Evolutionary conservation across 2,888 invertebrate genomes (phyloP).

Genomic region (Meghimatium bilineatum): DNA sequence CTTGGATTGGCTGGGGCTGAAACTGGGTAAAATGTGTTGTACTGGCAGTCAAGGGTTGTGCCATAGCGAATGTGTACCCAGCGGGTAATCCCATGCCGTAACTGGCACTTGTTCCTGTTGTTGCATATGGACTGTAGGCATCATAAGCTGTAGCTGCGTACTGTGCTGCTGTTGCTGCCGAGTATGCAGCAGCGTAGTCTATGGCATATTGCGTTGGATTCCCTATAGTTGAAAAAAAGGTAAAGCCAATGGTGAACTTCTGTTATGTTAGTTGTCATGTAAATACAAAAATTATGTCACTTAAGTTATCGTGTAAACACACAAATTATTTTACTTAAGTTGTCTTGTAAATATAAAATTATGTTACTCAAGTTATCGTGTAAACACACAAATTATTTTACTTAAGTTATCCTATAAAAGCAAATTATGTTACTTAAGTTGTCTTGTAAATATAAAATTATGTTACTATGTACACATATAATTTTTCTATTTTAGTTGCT

Average conservation of each 20-base stretch:
- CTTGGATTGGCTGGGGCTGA: constrained; percentile 71
- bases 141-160: constrained; percentile 58
- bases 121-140: constrained; percentile 67
- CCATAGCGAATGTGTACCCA: constrained; percentile 68
- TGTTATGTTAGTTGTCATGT: no score
- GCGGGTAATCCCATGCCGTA: constrained; percentile 54
- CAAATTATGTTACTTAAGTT: no score
- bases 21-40: constrained; percentile 63
- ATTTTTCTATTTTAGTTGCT: no score
- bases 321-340: no score
- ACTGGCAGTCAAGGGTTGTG: constrained; percentile 66
- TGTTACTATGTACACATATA: no score
- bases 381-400: no score
- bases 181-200: constrained; percentile 63
- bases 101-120: constrained; percentile 38
- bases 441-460: no score
- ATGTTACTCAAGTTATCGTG: no score
- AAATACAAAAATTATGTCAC: no score
- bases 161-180: constrained; percentile 60
- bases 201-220: constrained; percentile 57
- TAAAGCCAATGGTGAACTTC: neutral
- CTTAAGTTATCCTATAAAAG: no score
- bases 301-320: no score
- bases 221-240: constrained; percentile 55
- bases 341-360: no score